A percentile compares a stretch with the other conserved stretches of the same genome.
phyloP scores from a whole-genome alignment of 2,113 vertebrate species.

The Pseudopodoces humilis region DNA sequence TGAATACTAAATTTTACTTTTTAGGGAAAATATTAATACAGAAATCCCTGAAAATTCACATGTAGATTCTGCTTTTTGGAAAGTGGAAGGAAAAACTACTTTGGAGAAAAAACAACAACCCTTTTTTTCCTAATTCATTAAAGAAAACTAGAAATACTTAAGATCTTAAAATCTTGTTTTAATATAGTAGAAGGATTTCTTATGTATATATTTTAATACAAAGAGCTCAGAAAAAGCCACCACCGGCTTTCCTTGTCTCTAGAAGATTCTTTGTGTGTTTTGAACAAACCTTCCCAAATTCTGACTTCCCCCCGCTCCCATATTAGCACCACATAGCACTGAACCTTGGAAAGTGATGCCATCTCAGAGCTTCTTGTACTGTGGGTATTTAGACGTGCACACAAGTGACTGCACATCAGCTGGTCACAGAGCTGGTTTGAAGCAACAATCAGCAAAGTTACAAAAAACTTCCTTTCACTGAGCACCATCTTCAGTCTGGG shows the following conservation, averaged over 20 bases:
- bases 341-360: not conserved
- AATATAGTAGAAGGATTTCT: not conserved
- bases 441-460: not conserved
- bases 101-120: too few species aligned
- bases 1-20: not conserved
- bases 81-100: too few species aligned
- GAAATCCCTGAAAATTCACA: not conserved
- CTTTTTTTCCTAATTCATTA: not conserved
- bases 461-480: not conserved
- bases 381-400: not conserved
- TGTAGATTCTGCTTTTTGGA: not conserved
- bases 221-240: not conserved
- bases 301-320: not conserved
- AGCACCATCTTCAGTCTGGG: not conserved
- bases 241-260: not conserved
- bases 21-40: not conserved
- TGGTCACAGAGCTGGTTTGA: not conserved
- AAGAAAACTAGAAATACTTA: not conserved
- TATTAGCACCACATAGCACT: not conserved
- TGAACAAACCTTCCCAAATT: not conserved
- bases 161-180: not conserved
- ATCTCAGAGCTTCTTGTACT: not conserved
- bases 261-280: not conserved
- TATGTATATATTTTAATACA: not conserved
- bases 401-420: not conserved